A percentile compares a stretch with the other conserved stretches of the same genome.
These are phyloP conservation scores for Agrotis segetum DNA, from an alignment of 2,888 invertebrate species.

Conservation along the genomic window DNA sequence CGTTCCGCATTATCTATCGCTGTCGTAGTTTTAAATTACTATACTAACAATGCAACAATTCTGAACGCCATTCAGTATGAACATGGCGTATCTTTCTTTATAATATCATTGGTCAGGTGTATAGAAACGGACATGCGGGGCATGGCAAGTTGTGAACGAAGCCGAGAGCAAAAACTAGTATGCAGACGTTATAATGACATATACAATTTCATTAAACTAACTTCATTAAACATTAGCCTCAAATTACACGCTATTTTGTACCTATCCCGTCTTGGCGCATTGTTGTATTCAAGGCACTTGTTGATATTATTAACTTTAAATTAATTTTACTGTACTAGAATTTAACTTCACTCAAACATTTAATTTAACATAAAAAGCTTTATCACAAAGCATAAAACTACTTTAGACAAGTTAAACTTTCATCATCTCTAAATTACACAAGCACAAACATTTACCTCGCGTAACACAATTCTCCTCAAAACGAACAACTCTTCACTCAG, in stretches of 20 bases:
- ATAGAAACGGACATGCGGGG: too few relatives aligned
- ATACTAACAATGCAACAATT: too few relatives aligned
- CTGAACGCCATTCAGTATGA: too few relatives aligned
- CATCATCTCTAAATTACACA: neutral
- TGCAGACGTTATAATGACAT: neutral
- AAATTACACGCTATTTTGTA: neutral
- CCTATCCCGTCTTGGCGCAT: neutral
- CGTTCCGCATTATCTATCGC: too few relatives aligned
- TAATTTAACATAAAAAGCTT: neutral
- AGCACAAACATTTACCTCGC: neutral
- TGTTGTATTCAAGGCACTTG: neutral
- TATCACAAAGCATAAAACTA: neutral
- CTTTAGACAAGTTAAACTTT: neutral
- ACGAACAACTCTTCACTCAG: conserved; percentile 9
- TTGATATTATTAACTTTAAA: too few relatives aligned
- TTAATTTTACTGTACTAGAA: neutral
- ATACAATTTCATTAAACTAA: neutral
- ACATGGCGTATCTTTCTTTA: too few relatives aligned
- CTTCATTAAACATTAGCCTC: neutral
- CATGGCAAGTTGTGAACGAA: too few relatives aligned
- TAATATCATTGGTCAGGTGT: too few relatives aligned
- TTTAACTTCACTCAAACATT: neutral
- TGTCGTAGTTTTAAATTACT: too few relatives aligned
- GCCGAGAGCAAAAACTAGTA: too few relatives aligned
- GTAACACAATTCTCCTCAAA: conserved; percentile 7